Conservation (phyloP, 35 echinoderm and acorn worm species). For the Lytechinus pictus region DNA sequence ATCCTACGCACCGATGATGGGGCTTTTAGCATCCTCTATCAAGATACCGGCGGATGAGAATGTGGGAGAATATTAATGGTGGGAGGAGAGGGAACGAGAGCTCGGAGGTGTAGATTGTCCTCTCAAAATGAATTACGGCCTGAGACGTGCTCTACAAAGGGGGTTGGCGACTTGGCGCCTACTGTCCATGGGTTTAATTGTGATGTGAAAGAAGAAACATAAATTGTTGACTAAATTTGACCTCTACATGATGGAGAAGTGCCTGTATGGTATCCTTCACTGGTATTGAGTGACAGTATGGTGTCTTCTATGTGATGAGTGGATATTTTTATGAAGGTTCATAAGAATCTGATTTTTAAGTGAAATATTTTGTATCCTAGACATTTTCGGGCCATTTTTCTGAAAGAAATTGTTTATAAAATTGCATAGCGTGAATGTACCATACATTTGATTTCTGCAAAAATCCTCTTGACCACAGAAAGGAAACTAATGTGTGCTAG, state of each 20-base stretch:
- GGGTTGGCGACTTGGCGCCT: neutral
- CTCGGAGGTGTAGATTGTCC: neutral
- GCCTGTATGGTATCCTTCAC: neutral
- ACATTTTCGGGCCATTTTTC: no score
- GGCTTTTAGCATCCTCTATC: neutral
- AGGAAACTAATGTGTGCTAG: no score
- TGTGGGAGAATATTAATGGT: neutral
- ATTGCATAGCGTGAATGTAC: no score
- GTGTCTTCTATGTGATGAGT: neutral
- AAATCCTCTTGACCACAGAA: no score
- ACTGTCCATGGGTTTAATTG: neutral
- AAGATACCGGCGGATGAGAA: neutral
- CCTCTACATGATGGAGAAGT: neutral
- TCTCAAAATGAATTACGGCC: neutral
- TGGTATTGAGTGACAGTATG: neutral
- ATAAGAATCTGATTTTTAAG: neutral
- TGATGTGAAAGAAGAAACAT: neutral
- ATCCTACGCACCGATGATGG: neutral
- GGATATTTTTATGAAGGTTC: neutral
- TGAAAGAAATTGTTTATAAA: no score
- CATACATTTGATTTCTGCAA: no score
- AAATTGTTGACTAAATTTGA: conserved; percentile 7
- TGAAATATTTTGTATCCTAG: no score
- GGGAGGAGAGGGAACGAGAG: neutral
- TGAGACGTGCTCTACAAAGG: neutral